Base-by-base conservation (phyloP, 2,888 invertebrate species). In the Temnothorax unifasciatus region DNA sequence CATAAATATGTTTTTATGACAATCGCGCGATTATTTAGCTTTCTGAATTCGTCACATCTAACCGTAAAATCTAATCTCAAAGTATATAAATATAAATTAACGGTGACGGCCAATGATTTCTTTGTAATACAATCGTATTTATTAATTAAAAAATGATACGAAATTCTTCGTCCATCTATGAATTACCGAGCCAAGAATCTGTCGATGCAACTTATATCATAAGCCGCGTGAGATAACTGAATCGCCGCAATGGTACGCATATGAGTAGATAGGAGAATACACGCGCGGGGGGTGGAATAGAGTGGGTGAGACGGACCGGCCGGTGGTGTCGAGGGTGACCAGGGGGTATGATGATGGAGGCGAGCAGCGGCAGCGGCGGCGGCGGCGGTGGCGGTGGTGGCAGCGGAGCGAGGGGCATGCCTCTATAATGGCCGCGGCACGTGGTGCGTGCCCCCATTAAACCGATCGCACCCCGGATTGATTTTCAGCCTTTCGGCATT, bases 401-500 rank as follows among this genome's bases (percentile, higher is more conserved):
- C 0, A 11, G 61, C 54, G 89, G 75, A 63, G 68, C 25, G 83
- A 79, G 81, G 85, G 85, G 76, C 15, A 85, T 83, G 73, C 79
- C 79, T 79, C 79, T 79, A 88, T 91, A 91, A 91, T 90, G 87
- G 91, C 87, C 87, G 88, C 89, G 90, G 89, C 91, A 91, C 91
- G 90, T 90, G 90, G 91, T 90, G 91, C 89, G 90, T 88, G 87
- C 85, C 91, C 89, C 91, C 89, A 92, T 93, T 93, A 92, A 92
- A 91, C 90, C 91, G 89, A 93, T 92, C 90, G 90, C 92, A 86
- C 83, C 76, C 83, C 76, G 89, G 88, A 93, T 93, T 92, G 91
- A 93, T 93, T 93, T 93, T 92, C 92, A 92, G 90, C 91, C 91
- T 93, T 92, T 92, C 91, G 85, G 90, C 91, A 91, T 92, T 92